Evolutionary conservation across 1,140 invertebrate species (phyloP).

Genomic region (Hycleus cichorii): DNA sequence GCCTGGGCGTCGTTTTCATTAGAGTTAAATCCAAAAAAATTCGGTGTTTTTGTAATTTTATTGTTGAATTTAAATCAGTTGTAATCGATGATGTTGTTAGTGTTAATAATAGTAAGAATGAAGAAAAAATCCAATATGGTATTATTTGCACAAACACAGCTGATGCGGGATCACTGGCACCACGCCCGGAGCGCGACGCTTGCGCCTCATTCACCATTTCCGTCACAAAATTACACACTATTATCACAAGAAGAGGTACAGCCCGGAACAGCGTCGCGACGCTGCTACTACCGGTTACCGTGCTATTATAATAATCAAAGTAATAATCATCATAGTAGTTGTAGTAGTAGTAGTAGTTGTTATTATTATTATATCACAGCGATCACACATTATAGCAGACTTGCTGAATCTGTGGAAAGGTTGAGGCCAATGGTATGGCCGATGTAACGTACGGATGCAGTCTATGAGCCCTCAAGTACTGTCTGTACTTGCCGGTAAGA

Average conservation of each 20-base stretch:
- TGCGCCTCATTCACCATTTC: constrained; percentile 22
- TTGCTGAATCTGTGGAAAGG: constrained; percentile 49
- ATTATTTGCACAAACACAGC: constrained; percentile 31
- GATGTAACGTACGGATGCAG: constrained; percentile 48
- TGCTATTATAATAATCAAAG: not conserved
- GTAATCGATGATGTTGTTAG: too few relatives aligned
- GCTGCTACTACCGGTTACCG: constrained; percentile 15
- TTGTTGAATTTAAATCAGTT: too few relatives aligned
- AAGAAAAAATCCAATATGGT: constrained; percentile 22
- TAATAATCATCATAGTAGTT: too few relatives aligned
- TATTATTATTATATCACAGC: constrained; percentile 36
- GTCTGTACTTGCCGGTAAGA: constrained; percentile 47
- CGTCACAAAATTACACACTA: constrained; percentile 38
- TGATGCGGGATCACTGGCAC: constrained; percentile 37
- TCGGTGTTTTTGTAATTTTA: too few relatives aligned
- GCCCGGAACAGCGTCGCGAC: constrained; percentile 25
- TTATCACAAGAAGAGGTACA: constrained; percentile 39
- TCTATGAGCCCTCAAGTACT: constrained; percentile 47
- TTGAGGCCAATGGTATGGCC: constrained; percentile 40
- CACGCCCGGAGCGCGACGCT: constrained; percentile 37
- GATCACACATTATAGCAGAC: constrained; percentile 53
- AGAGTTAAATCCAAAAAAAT: not conserved
- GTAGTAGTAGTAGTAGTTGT: constrained; percentile 2
- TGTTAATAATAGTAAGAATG: too few relatives aligned
- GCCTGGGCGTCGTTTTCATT: constrained; percentile 8